Conservation (phyloP, 2,888 invertebrate genomes). For the Ormyrus labotus region DNA sequence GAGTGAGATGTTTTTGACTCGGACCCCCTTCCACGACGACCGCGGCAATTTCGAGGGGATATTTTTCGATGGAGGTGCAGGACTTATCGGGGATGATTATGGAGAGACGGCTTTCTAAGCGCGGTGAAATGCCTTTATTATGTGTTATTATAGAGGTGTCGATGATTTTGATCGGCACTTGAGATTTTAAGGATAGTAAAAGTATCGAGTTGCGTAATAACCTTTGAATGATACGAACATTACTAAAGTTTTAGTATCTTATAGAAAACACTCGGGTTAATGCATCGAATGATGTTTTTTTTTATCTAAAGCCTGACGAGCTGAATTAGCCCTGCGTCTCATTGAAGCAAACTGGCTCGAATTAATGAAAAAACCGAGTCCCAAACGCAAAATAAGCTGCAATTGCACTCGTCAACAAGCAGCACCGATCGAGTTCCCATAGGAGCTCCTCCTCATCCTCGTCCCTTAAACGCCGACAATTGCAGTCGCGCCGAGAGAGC, state of each 20-base stretch:
- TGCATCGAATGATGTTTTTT: not conserved
- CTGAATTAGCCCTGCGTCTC: no score
- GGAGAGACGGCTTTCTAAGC: not conserved
- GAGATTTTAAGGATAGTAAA: not conserved
- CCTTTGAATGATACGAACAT: not conserved
- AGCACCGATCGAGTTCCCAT: not conserved
- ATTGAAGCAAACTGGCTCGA: no score
- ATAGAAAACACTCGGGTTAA: not conserved
- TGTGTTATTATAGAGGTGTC: not conserved
- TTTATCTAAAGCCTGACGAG: no score
- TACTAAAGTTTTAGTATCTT: not conserved
- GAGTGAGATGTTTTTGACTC: not conserved
- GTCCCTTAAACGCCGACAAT: conserved; percentile 3
- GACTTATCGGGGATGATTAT: not conserved
- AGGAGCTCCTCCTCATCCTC: not conserved
- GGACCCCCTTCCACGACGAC: no score
- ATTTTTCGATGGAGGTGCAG: not conserved
- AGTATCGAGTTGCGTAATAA: not conserved
- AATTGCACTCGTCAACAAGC: no score
- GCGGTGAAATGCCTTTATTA: conserved; percentile 17
- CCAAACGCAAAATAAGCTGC: no score
- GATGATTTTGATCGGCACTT: not conserved
- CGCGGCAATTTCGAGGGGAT: not conserved
- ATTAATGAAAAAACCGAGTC: no score
- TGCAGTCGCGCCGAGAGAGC: not conserved